phyloP scores from a whole-genome alignment of 2,888 invertebrate genomes.

The Monochamus alternatus region DNA sequence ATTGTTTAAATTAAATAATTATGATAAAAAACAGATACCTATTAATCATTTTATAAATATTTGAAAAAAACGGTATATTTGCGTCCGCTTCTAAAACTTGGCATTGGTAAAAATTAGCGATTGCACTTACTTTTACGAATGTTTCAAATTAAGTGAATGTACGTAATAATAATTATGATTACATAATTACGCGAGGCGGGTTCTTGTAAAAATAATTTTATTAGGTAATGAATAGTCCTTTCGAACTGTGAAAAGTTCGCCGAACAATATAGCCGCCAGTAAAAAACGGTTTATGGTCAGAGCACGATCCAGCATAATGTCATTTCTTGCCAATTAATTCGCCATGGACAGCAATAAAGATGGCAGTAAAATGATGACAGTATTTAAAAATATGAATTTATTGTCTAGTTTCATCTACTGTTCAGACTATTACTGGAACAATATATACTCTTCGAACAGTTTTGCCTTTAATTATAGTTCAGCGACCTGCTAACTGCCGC shows the following conservation, averaged over 20 bases:
- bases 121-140: constrained; percentile 12
- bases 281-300: constrained; percentile 22
- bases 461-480: constrained; percentile 27
- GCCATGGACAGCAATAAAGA: constrained; percentile 4
- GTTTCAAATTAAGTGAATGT: constrained; percentile 13
- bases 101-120: too few species aligned
- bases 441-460: constrained; percentile 27
- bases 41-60: too few species aligned
- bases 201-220: constrained; percentile 15
- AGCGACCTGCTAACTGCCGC: constrained; percentile 23
- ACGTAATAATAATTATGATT: constrained; percentile 14
- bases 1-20: too few species aligned
- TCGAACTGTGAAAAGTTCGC: constrained; percentile 24
- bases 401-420: constrained; percentile 10
- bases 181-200: constrained; percentile 12
- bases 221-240: constrained; percentile 17
- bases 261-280: not conserved
- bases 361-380: constrained; percentile 15
- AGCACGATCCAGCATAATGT: constrained; percentile 24
- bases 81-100: too few species aligned
- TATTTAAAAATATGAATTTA: constrained; percentile 28
- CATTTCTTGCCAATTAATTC: constrained; percentile 30
- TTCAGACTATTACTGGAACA: constrained; percentile 21
- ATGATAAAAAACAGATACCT: too few species aligned
- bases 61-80: too few species aligned